A percentile compares a stretch with the other conserved stretches of the same genome.
Conservation (phyloP, 2,113 vertebrate genomes). For the Chloropsis hardwickii region DNA sequence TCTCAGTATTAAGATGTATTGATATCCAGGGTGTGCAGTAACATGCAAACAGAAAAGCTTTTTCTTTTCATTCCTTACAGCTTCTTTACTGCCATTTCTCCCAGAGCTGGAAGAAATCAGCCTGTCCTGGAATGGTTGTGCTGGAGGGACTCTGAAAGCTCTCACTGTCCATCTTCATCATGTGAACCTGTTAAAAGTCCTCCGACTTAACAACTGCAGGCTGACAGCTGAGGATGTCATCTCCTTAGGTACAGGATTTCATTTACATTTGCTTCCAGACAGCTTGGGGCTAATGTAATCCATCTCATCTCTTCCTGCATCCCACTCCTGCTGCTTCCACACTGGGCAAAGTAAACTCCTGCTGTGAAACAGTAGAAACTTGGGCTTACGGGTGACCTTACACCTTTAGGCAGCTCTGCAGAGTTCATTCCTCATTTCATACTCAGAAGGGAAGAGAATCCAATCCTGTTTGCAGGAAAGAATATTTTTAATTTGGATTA, state of each 20-base stretch:
- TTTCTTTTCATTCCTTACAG: background rate
- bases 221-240: slow-evolving; percentile 76
- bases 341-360: background rate
- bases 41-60: background rate
- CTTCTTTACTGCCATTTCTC: slow-evolving; percentile 70
- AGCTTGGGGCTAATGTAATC: background rate
- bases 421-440: background rate
- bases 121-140: slow-evolving; percentile 86
- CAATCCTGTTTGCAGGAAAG: background rate
- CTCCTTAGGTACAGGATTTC: slow-evolving; percentile 76
- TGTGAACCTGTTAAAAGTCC: slow-evolving; percentile 69
- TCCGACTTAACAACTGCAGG: slow-evolving; percentile 82
- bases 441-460: background rate
- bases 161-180: slow-evolving; percentile 78
- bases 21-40: background rate
- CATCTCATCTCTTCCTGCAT: background rate
- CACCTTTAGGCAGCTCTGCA: background rate
- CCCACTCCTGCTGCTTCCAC: background rate
- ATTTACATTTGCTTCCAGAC: background rate
- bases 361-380: background rate
- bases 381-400: background rate
- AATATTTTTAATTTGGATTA: background rate
- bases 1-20: background rate
- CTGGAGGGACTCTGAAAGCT: slow-evolving; percentile 75
- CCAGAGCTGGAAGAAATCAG: slow-evolving; percentile 82